Evolutionary conservation across 1,140 invertebrate genomes (phyloP).

Genomic region (Macrocentrus cingulum): DNA sequence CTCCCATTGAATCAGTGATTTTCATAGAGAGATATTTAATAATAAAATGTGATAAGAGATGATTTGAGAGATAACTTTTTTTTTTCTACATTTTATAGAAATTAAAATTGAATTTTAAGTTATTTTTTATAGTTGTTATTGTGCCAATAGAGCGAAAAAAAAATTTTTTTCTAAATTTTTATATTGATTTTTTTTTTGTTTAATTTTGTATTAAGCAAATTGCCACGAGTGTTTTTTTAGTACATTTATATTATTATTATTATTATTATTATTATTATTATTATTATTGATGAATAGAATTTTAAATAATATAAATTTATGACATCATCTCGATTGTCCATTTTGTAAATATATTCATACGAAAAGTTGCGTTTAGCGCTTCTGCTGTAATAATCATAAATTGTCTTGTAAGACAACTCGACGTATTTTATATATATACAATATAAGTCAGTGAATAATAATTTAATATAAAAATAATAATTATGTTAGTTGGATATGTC

Average conservation of each 20-base stretch:
- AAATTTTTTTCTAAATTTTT: too few species aligned
- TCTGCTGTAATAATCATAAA: not conserved
- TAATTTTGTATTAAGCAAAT: constrained; percentile 18
- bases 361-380: not conserved
- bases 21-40: not conserved
- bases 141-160: too few species aligned
- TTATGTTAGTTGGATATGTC: too few species aligned
- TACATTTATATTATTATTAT: not conserved
- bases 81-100: constrained; percentile 3
- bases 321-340: not conserved
- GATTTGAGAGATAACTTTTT: not conserved
- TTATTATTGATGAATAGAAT: too few species aligned
- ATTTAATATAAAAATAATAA: constrained; percentile 16
- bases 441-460: not conserved
- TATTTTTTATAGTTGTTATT: too few species aligned
- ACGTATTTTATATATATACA: not conserved
- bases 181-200: too few species aligned
- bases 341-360: not conserved
- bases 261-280: not conserved
- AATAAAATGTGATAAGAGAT: not conserved
- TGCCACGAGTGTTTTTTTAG: constrained; percentile 16
- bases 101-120: not conserved
- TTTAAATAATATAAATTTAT: too few species aligned
- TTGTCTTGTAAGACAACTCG: not conserved
- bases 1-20: not conserved